Percentiles rank a stretch among this genome's conserved stretches.
Conservation (phyloP, 2,888 invertebrate species). For the Trimorus sp. region DNA sequence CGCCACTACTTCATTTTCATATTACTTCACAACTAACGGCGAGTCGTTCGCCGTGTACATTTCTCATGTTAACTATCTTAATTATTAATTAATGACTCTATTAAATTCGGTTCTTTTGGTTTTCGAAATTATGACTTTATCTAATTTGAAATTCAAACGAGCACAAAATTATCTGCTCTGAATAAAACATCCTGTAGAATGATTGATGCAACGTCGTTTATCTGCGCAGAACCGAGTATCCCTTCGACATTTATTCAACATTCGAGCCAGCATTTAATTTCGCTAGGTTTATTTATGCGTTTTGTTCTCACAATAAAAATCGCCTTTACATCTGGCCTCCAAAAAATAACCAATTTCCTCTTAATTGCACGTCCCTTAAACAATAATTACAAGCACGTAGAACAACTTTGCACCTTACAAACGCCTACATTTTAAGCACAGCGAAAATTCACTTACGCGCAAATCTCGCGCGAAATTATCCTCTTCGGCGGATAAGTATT, state of each 20-base stretch:
- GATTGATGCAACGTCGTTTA: neutral
- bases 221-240: too few species aligned
- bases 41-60: conserved; percentile 17
- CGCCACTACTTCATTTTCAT: conserved; percentile 2
- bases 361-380: too few species aligned
- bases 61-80: conserved; percentile 43
- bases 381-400: neutral
- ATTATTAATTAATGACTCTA: conserved; percentile 61
- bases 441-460: conserved; percentile 48
- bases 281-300: too few species aligned
- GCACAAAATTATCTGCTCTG: conserved; percentile 47
- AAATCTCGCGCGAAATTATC: conserved; percentile 59
- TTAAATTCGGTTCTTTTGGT: conserved; percentile 47
- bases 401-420: conserved; percentile 8
- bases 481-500: conserved; percentile 28
- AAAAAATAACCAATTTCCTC: too few species aligned
- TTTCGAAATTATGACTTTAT: conserved; percentile 52
- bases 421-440: conserved; percentile 33
- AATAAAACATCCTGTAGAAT: conserved; percentile 44
- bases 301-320: too few species aligned
- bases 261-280: too few species aligned
- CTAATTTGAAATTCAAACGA: conserved; percentile 61
- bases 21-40: conserved; percentile 21
- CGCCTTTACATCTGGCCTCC: too few species aligned
- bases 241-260: too few species aligned